Base-by-base conservation (phyloP, 2,888 invertebrate genomes). In the Drosophila meridiana region DNA sequence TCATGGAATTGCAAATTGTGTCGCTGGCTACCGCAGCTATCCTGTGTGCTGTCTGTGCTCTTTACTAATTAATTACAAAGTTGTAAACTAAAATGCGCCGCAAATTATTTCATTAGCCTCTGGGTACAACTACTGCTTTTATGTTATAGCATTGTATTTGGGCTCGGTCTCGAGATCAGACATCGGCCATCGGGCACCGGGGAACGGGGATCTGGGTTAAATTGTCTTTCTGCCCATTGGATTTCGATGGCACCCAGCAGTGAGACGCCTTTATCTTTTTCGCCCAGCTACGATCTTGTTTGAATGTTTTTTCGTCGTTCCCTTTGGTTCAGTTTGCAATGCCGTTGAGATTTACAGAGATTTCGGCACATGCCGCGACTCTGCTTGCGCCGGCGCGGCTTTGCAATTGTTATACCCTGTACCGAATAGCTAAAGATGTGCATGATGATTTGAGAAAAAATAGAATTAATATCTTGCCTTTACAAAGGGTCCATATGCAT, bases 41-140 rank as follows among this genome's bases (percentile, higher is more conserved):
- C 32, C 52, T 20, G 20, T 20, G 11, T 42, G 20, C 32, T 71
- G 62, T 72, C 79, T 57, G 75, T 76, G 64, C 72, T 63, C 32
- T 59, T 74, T 73, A 69, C 82, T 83, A 92, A 91, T 91, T 91
- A 90, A 90, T 91, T 90, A 91, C 80, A 79, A 82, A 87, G 72
- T 83, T 87, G 87, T 89, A 80, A 91, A 88, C 77, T 82, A 82
- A 89, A 88, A 82, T 82, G 65, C 60, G 63, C 69, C 78, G 76
- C 80, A 85, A 91, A 91, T 90, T 90, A 89, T 90, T 91, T 91
- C 83, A 78, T 77, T 75, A 56, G 59, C 57, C 60, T 63, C 58
- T 59, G 50, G 80, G 26, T 42, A 48, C 30, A 28, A 55, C 66
- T 53, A 56, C 43, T 61, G 14, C 40, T 42, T 5, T 26, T 52